These are phyloP conservation scores for Drosophila subpulchrella DNA, from an alignment of 1,140 invertebrate species.

Conservation along the genomic window DNA sequence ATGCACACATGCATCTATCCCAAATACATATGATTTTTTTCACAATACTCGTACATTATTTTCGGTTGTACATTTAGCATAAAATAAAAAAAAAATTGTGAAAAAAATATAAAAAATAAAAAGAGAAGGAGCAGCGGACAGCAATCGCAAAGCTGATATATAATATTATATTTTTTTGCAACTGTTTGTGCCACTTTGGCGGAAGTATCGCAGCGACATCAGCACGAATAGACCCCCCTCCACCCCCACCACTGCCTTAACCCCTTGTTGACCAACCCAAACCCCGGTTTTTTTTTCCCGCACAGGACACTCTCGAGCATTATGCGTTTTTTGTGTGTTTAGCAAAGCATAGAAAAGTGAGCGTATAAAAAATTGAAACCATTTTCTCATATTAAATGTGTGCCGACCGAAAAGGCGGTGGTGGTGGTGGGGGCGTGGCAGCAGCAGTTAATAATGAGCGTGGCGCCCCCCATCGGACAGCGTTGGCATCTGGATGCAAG, in stretches of 20 bases:
- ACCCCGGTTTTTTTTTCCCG: not conserved
- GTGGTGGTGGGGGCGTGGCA: constrained; percentile 27
- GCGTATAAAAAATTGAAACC: constrained; percentile 78
- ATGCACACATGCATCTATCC: constrained; percentile 50
- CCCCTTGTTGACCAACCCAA: constrained; percentile 6
- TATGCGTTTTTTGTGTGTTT: constrained; percentile 52
- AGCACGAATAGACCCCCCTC: constrained; percentile 23
- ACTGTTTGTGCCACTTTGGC: constrained; percentile 75
- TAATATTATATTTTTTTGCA: constrained; percentile 50
- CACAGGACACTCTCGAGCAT: constrained; percentile 23
- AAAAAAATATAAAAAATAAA: constrained; percentile 5
- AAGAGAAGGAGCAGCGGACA: constrained; percentile 12
- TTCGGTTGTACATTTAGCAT: constrained; percentile 49
- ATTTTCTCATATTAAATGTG: constrained; percentile 81
- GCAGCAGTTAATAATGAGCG: constrained; percentile 64
- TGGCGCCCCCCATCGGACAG: constrained; percentile 12
- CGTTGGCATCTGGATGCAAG: constrained; percentile 14
- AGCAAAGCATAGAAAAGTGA: constrained; percentile 58
- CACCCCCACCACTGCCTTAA: not conserved
- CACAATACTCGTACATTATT: constrained; percentile 67
- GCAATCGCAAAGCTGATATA: constrained; percentile 38
- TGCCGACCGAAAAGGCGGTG: constrained; percentile 53
- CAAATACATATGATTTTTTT: constrained; percentile 60
- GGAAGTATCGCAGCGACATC: constrained; percentile 79
- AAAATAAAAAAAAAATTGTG: not conserved